These are phyloP conservation scores for Seriola aureovittata DNA, from an alignment of 2,113 vertebrate species.

Conservation along the genomic window DNA sequence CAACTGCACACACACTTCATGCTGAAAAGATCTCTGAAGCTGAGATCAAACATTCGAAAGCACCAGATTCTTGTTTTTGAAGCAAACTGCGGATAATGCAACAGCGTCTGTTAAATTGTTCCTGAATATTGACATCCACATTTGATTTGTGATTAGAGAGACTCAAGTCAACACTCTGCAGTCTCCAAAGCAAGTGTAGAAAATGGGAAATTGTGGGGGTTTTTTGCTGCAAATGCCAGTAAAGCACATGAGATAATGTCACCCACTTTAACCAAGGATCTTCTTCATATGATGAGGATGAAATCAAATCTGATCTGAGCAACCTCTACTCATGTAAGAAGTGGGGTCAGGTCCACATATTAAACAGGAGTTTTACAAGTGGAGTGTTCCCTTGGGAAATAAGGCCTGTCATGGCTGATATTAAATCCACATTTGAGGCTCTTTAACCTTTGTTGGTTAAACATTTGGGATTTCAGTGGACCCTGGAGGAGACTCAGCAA, in stretches of 20 bases:
- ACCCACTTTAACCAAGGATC: conserved; percentile 3
- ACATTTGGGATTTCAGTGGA: conserved; percentile 33
- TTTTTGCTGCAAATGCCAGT: not conserved
- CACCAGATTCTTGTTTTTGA: not conserved
- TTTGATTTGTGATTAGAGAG: conserved; percentile 11
- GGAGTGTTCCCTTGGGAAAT: conserved; percentile 8
- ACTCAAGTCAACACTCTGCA: not conserved
- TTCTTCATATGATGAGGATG: not conserved
- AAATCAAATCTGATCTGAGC: conserved; percentile 1
- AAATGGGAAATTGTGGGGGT: not conserved
- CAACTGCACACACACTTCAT: not conserved
- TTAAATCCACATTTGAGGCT: conserved; percentile 34
- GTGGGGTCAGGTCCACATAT: conserved; percentile 13
- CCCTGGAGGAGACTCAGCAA: not conserved
- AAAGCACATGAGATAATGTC: conserved; percentile 3
- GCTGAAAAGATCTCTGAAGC: not conserved
- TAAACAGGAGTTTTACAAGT: conserved; percentile 16
- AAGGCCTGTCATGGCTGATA: conserved; percentile 15
- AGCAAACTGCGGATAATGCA: not conserved
- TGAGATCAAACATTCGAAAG: not conserved
- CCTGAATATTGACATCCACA: not conserved
- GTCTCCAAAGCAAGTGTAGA: not conserved
- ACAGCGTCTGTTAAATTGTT: conserved; percentile 25
- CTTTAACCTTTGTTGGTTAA: conserved; percentile 33
- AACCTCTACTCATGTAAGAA: not conserved